A percentile compares a stretch with the other conserved stretches of the same genome.
Evolutionary conservation across 2,797 vertebrate species (phyloP).

Genomic region (Spinus olivaceus): DNA sequence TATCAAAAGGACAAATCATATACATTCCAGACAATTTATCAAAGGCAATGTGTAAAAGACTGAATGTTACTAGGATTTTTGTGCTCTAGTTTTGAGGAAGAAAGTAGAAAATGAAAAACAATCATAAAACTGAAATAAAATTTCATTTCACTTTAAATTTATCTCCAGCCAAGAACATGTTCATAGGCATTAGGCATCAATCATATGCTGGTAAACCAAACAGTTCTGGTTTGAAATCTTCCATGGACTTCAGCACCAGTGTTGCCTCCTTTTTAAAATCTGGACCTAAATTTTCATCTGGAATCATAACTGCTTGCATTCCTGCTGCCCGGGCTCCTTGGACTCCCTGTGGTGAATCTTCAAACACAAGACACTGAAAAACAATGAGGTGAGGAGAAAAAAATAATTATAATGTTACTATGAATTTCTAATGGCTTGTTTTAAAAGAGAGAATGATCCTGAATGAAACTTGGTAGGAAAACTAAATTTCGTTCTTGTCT

Average conservation of each 20-base stretch:
- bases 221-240: constrained; percentile 84
- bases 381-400: not conserved
- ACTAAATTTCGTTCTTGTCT: not conserved
- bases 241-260: constrained; percentile 80
- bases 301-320: constrained; percentile 95
- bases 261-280: constrained; percentile 80
- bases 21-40: not conserved
- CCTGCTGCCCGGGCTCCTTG: constrained; percentile 81
- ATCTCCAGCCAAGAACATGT: not conserved
- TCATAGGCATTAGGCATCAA: constrained; percentile 33
- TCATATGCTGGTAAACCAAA: constrained; percentile 85
- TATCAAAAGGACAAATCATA: not conserved
- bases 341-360: constrained; percentile 88
- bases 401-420: not conserved
- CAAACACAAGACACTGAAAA: constrained; percentile 90
- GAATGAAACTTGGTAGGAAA: not conserved
- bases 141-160: not conserved
- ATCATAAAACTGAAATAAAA: not conserved
- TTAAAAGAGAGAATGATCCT: not conserved
- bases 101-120: not conserved
- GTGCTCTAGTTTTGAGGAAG: not conserved
- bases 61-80: not conserved
- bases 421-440: not conserved
- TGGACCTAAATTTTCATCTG: constrained; percentile 82
- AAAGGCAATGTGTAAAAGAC: not conserved